A percentile compares a stretch with the other conserved stretches of the same genome.
phyloP scores from a whole-genome alignment of 2,888 invertebrate genomes.

The Temnothorax unifasciatus region DNA sequence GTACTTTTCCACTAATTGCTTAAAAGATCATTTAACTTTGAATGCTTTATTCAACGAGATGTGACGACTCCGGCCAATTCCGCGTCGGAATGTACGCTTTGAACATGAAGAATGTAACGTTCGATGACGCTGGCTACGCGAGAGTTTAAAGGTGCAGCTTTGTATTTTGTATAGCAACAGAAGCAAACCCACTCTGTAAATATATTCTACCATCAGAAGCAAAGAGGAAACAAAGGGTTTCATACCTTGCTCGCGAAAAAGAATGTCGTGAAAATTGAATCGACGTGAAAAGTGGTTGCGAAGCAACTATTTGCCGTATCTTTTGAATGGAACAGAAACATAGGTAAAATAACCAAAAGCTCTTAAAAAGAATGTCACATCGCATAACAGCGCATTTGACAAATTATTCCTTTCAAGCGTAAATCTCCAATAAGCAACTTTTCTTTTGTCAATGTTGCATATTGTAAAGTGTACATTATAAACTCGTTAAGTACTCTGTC shows the following conservation, averaged over 20 bases:
- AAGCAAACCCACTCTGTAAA: conserved; percentile 21
- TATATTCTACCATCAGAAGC: conserved; percentile 23
- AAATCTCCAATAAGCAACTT: not conserved
- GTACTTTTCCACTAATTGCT: conserved; percentile 2
- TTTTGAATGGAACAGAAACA: conserved; percentile 5
- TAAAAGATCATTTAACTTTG: conserved; percentile 17
- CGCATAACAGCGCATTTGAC: not conserved
- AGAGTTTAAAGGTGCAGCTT: conserved; percentile 30
- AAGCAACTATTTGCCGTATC: conserved; percentile 31
- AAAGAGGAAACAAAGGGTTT: conserved; percentile 38
- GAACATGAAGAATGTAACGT: conserved; percentile 36
- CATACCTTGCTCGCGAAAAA: conserved; percentile 8
- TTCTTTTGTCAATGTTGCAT: not conserved
- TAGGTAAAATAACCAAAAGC: not conserved
- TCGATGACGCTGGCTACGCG: not conserved
- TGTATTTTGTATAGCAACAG: conserved; percentile 16
- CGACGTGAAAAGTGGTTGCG: conserved; percentile 8
- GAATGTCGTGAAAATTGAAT: conserved; percentile 42
- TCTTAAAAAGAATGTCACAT: conserved; percentile 18
- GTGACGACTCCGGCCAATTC: conserved; percentile 11
- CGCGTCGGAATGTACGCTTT: conserved; percentile 27
- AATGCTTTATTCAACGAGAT: conserved; percentile 2
- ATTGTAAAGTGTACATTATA: not conserved
- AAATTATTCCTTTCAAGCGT: conserved; percentile 16
- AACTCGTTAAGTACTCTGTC: not conserved